A percentile compares a stretch with the other conserved stretches of the same genome.
phyloP scores from a whole-genome alignment of 2,888 invertebrate species.

The Junonia oenone region DNA sequence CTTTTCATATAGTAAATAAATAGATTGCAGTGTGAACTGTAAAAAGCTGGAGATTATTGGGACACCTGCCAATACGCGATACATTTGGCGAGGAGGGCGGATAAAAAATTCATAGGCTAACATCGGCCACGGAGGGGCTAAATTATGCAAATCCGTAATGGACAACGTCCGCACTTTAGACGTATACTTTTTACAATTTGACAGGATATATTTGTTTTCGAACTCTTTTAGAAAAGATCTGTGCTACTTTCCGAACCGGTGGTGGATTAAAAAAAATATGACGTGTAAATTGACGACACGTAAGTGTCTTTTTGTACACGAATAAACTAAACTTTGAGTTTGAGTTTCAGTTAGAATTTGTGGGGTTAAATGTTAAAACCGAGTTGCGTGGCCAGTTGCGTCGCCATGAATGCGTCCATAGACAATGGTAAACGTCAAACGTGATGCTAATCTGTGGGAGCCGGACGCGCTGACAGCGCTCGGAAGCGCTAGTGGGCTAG shows the following conservation, averaged over 20 bases:
- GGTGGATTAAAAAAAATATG: too few species aligned
- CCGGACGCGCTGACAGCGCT: conserved; percentile 71
- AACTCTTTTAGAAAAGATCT: neutral
- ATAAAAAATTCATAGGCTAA: conserved; percentile 67
- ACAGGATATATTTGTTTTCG: conserved; percentile 23
- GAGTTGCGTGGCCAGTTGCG: conserved; percentile 13
- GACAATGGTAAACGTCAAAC: conserved; percentile 71
- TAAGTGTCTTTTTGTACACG: too few species aligned
- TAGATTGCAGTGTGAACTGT: conserved; percentile 24
- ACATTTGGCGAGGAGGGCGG: conserved; percentile 48
- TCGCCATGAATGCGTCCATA: conserved; percentile 52
- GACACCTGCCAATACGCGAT: conserved; percentile 65
- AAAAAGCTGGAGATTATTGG: conserved; percentile 44
- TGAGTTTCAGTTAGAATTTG: neutral
- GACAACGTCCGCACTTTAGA: conserved; percentile 52
- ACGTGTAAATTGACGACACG: too few species aligned
- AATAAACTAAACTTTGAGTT: neutral
- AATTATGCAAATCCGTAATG: conserved; percentile 75
- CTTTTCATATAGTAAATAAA: conserved; percentile 24
- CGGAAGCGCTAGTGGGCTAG: conserved; percentile 77
- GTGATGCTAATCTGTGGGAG: conserved; percentile 76
- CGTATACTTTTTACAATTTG: conserved; percentile 40
- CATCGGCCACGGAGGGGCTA: conserved; percentile 58
- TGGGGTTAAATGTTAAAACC: neutral
- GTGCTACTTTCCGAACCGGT: too few species aligned